Evolutionary conservation across 2,113 vertebrate genomes (phyloP).

Genomic region (Myiagra hebetior): DNA sequence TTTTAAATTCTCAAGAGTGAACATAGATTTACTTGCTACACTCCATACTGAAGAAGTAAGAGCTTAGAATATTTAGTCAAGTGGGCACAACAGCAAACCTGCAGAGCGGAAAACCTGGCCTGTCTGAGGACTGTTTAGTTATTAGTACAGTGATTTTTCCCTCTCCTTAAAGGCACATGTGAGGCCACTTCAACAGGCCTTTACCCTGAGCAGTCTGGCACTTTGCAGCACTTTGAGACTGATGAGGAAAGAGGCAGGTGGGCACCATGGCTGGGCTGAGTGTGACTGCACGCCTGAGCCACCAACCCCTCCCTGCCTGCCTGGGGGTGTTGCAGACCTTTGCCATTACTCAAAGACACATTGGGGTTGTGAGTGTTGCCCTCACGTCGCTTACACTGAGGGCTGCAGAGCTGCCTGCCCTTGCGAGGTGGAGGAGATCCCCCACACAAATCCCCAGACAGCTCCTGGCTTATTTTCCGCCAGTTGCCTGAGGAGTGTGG

Average conservation of each 20-base stretch:
- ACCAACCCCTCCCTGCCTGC: background rate
- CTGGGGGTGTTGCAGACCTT: fast-evolving
- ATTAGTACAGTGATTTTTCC: background rate
- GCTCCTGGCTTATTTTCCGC: background rate
- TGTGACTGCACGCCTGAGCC: background rate
- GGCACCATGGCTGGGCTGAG: background rate
- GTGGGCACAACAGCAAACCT: background rate
- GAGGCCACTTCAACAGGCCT: background rate
- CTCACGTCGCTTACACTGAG: fast-evolving
- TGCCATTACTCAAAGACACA: fast-evolving
- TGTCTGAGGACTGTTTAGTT: background rate
- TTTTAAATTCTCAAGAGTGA: background rate
- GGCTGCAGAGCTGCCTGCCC: background rate
- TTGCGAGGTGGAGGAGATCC: background rate
- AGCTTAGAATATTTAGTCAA: background rate
- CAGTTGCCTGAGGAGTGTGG: fast-evolving
- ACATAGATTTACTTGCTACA: background rate
- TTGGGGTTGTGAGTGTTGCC: background rate
- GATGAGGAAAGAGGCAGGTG: background rate
- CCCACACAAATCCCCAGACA: background rate
- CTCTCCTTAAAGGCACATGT: background rate
- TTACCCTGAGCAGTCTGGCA: background rate
- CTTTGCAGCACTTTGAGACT: background rate
- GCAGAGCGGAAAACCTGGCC: background rate
- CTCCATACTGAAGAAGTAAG: background rate